Base-by-base conservation (phyloP, 2,888 invertebrate genomes). In the Eumacrocentrus americanus region DNA sequence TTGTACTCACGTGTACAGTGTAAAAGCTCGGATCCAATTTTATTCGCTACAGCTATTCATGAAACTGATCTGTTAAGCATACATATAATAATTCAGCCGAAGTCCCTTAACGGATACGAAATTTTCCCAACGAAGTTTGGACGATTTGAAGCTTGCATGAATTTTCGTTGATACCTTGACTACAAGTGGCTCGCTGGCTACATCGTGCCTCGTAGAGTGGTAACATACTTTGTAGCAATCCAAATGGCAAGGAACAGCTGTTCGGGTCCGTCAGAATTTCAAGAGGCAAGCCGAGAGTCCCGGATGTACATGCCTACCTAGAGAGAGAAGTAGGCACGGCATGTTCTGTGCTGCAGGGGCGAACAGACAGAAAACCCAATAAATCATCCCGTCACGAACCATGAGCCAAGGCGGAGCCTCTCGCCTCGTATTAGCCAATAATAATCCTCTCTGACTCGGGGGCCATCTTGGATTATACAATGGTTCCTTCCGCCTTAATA, bases 361-460 rank as follows among this genome's bases (percentile, higher is more conserved):
- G 78, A 78, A 76, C 77, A 80, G 79, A 81, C 81, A 83, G 81
- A 81, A 82, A 83, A 82, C 80, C 81, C 83, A 80, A 84, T 84
- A 81, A 80, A 84, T 84, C 84, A 84, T 83, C 81, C 82, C 81
- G 84, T 84, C 84, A 84, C 83, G 83, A 81, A 81, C 81, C 81
- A 82, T 79, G 79, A 82, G 81, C 81, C 80, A 81, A 84, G 85
- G 84, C 84, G 85, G 84, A 81, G 84, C 83, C 79, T 80, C 82
- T 82, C 80, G 81, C 82, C 81, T 82, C 80, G 82, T 83, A 83
- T 83, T 83, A 83, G 83, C 85, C 85, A 85, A 85, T 85, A 84
- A 85, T 84, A 84, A 83, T 83, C 82, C 82, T 82, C 80, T 82
- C 79, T 74, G 79, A 81, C 77, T 76, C 80, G 81, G 84, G 80